Conservation (phyloP, 1,140 invertebrate genomes). For the Venturia canescens region DNA sequence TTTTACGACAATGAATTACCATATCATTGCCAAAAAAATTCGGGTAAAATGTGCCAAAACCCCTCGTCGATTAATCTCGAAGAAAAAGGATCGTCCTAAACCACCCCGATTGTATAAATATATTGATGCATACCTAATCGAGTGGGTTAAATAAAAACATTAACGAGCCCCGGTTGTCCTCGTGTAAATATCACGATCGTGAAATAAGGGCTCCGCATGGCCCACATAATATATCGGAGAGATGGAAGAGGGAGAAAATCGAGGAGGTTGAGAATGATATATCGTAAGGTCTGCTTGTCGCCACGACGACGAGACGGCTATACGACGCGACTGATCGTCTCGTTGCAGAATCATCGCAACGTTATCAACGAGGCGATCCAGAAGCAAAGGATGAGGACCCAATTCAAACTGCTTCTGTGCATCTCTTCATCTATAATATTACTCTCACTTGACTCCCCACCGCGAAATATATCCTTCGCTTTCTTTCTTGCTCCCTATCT, state of each 20-base stretch:
- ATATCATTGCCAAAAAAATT: too few species aligned
- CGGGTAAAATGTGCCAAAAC: too few species aligned
- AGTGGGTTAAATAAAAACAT: neutral
- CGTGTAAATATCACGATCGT: constrained; percentile 3
- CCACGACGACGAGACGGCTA: constrained; percentile 21
- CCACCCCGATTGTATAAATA: neutral
- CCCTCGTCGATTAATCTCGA: too few species aligned
- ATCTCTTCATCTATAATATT: neutral
- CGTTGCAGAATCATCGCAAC: constrained; percentile 20
- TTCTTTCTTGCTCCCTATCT: neutral
- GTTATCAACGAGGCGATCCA: constrained; percentile 6
- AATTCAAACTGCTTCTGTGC: constrained; percentile 11
- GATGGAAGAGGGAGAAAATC: neutral
- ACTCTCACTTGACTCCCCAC: too few species aligned
- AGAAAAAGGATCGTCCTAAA: too few species aligned
- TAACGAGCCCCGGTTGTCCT: neutral
- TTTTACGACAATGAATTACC: too few species aligned
- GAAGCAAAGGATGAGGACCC: constrained; percentile 16
- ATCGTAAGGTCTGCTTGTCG: neutral
- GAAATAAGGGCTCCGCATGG: constrained; percentile 13
- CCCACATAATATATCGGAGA: neutral
- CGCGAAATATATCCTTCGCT: neutral
- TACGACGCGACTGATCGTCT: constrained; percentile 6
- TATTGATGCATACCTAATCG: neutral
- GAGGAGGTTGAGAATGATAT: neutral